Conservation (phyloP, 2,797 vertebrate genomes). For the Myotis vivesi region DNA sequence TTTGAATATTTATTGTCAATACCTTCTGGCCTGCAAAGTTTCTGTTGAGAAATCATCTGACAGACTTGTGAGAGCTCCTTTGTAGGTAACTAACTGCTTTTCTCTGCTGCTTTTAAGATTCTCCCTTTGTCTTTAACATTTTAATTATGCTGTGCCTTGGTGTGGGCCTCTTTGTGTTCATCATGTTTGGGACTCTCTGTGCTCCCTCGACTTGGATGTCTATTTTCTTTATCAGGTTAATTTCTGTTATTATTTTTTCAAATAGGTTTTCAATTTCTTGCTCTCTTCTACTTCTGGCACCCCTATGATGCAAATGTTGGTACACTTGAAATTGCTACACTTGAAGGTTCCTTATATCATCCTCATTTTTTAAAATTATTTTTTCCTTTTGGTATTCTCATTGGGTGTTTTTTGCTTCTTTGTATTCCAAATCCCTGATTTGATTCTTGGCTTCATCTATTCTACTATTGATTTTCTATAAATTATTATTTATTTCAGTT, state of each 20-base stretch:
- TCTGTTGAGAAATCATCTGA: background rate
- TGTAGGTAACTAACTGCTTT: background rate
- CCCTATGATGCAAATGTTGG: background rate
- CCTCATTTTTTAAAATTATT: background rate
- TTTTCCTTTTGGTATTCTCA: background rate
- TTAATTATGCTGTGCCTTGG: background rate
- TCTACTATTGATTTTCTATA: background rate
- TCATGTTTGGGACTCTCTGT: background rate
- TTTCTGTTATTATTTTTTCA: background rate
- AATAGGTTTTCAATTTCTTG: background rate
- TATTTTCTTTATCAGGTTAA: background rate
- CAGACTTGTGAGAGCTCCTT: background rate
- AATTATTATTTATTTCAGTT: background rate
- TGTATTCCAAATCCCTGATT: background rate
- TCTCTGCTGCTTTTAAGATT: background rate
- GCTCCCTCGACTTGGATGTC: background rate
- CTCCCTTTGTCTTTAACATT: background rate
- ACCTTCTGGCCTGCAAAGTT: background rate
- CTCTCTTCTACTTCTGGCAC: background rate
- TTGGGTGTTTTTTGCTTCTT: background rate
- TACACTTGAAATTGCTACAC: background rate
- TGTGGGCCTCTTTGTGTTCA: background rate
- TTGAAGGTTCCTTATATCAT: background rate
- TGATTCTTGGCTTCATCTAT: background rate
- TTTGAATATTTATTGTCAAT: background rate